Evolutionary conservation across 2,888 invertebrate species (phyloP).

Genomic region (Ferrisia virgata): DNA sequence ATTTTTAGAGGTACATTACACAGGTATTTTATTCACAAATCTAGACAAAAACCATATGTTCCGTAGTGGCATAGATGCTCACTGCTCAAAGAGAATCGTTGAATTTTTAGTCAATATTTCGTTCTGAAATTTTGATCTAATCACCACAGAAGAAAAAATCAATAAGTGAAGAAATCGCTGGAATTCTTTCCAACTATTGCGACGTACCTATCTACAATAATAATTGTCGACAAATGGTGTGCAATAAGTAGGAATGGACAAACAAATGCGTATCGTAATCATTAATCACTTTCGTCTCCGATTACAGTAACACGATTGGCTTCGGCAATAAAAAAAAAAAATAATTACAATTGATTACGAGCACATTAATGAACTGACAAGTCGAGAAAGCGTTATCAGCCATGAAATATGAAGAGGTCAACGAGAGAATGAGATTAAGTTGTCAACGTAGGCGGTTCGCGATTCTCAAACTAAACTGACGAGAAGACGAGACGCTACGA

Average conservation of each 20-base stretch:
- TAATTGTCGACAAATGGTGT: not conserved
- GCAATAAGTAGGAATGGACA: not conserved
- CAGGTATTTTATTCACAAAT: no score
- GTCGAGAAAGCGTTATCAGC: not conserved
- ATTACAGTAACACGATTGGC: not conserved
- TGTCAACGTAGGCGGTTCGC: not conserved
- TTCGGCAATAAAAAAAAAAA: conserved; percentile 5
- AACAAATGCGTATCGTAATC: not conserved
- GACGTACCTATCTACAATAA: no score
- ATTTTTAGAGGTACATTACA: no score
- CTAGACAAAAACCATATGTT: no score
- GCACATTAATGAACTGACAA: not conserved
- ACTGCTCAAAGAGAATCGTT: no score
- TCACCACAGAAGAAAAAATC: not conserved
- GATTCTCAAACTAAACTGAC: no score
- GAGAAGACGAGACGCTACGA: no score
- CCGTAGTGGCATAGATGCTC: no score
- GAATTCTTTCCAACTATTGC: not conserved
- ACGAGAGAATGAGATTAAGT: not conserved
- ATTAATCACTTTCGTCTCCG: conserved; percentile 1
- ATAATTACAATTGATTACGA: not conserved
- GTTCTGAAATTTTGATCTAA: not conserved
- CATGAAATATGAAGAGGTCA: not conserved
- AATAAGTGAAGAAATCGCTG: not conserved
- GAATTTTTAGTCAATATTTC: no score